These are phyloP conservation scores for Recurvirostra avosetta DNA, from an alignment of 2,113 vertebrate species.

Conservation along the genomic window DNA sequence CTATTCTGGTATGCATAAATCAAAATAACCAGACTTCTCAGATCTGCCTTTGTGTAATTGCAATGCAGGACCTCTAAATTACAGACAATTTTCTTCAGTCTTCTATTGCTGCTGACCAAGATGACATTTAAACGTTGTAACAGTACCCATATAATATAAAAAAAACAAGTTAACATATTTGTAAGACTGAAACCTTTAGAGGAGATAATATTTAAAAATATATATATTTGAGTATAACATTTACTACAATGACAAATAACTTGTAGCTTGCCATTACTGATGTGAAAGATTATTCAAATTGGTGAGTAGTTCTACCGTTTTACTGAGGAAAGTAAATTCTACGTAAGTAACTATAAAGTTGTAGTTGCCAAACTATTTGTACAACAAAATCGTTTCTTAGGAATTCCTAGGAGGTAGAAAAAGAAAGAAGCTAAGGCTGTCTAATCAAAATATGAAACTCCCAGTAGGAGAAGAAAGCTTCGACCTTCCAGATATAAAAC, in stretches of 20 bases:
- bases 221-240: neutral
- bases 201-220: neutral
- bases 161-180: neutral
- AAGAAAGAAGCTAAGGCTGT: neutral
- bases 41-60: neutral
- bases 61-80: neutral
- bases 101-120: neutral
- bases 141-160: neutral
- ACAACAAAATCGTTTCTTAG: neutral
- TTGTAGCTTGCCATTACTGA: neutral
- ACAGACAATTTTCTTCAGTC: neutral
- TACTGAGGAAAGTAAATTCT: neutral
- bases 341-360: neutral
- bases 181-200: neutral
- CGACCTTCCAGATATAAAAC: slow-evolving; percentile 49
- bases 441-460: slow-evolving; percentile 50
- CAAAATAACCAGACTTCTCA: neutral
- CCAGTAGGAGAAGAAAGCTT: slow-evolving; percentile 41
- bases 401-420: neutral
- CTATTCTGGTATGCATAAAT: neutral
- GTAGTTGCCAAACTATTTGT: neutral
- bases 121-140: neutral
- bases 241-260: neutral
- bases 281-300: neutral
- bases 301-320: neutral